Conservation (phyloP, 2,888 invertebrate species). For the Maniola hyperantus region DNA sequence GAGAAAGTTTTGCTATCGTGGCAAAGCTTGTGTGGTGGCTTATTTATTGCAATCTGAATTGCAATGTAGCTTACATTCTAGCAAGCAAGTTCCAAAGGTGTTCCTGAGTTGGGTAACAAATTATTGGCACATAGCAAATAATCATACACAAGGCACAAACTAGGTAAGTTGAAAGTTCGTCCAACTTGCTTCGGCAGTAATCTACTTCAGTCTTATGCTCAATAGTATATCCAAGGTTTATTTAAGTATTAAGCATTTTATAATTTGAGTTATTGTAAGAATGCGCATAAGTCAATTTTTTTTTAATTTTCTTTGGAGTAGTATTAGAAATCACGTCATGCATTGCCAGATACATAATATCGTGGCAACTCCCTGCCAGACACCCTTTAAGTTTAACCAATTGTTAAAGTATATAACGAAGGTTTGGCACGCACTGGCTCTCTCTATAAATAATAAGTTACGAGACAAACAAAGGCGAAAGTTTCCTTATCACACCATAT, state of each 20-base stretch:
- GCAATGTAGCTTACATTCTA: conserved; percentile 55
- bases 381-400: too few species aligned
- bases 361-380: too few species aligned
- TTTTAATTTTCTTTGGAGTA: too few species aligned
- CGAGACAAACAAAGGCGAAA: background rate
- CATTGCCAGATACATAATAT: too few species aligned
- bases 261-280: too few species aligned
- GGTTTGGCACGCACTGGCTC: too few species aligned
- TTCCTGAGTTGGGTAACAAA: conserved; percentile 66
- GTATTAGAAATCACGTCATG: too few species aligned
- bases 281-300: too few species aligned
- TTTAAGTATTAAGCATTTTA: too few species aligned
- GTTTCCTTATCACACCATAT: background rate
- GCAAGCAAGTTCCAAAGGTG: conserved; percentile 63
- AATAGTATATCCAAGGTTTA: conserved; percentile 26
- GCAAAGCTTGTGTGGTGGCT: conserved; percentile 60
- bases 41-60: conserved; percentile 76
- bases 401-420: too few species aligned
- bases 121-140: conserved; percentile 68
- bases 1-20: conserved; percentile 65
- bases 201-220: conserved; percentile 61
- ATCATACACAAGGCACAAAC: conserved; percentile 65
- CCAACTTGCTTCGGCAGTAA: conserved; percentile 51
- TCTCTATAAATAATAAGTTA: background rate
- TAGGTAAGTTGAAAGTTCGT: conserved; percentile 47